Evolutionary conservation across 2,888 invertebrate genomes (phyloP), one percentile per base, ranked within the genome.

Genomic region (Operophtera brumata): DNA sequence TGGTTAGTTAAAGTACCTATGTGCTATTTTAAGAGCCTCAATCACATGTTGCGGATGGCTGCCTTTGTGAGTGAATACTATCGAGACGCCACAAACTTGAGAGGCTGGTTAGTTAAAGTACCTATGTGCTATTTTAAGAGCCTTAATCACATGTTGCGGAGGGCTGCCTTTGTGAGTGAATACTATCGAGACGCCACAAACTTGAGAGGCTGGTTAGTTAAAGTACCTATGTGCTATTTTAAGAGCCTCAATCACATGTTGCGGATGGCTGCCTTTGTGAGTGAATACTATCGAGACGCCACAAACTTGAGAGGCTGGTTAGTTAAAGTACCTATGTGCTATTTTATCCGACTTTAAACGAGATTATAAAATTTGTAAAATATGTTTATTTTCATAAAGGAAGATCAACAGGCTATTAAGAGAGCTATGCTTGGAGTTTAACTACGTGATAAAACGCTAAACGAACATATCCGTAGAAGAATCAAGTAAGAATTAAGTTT

Each of bases 61-160:
- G 40, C 34, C 14, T 30, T 49, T 43, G 48, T 37, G 36, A 39
- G 20, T 34, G 28, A 39, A 39, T 2, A 20, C 20, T 20, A 20
- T 20, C 20, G 20, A 20, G 26, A 35, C 20, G 10, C 7, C 43
- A 20, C n/a, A 6, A 9, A 30, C 30, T 30, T 7, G 7, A 2
- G 8, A 34, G 20, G 7, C n/a, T n/a, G 20, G 30, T 10, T n/a
- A n/a, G 32, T 32, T 32, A 0, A 2, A 3, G 2, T 7, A 30
- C 4, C 5, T 30, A 6, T 9, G 30, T 30, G 30, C 30, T 30
- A 6, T 30, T 30, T 30, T 30, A 20, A n/a, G 37, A 34, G 34
- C 40, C 40, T 43, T 30, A 47, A 47, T 53, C 36, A 41, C 37
- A 32, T 28, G 42, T 48, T 48, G 41, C 25, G 41, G 40, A 41